A percentile compares a stretch with the other conserved stretches of the same genome.
Conservation (phyloP, 1,140 invertebrate species). For the Plectrocnemia conspersa region DNA sequence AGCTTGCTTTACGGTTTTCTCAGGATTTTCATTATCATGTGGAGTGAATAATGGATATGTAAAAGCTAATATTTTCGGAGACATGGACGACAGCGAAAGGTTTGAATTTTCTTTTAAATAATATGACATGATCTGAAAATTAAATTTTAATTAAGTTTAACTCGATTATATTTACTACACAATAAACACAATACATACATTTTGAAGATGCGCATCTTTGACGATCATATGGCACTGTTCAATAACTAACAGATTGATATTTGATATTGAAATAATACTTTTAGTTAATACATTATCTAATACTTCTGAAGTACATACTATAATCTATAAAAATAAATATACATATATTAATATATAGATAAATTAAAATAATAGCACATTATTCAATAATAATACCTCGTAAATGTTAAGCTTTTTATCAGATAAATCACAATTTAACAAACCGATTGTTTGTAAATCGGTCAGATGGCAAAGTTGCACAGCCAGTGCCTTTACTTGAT, state of each 20-base stretch:
- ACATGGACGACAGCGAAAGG: constrained; percentile 33
- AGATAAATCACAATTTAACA: constrained; percentile 7
- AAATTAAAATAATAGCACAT: constrained; percentile 41
- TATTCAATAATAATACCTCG: constrained; percentile 11
- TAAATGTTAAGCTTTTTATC: background rate
- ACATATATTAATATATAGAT: constrained; percentile 30
- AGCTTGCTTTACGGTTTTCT: background rate
- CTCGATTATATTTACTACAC: background rate
- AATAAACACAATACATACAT: constrained; percentile 38
- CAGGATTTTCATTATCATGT: constrained; percentile 5
- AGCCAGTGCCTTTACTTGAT: constrained; percentile 26
- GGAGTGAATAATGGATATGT: constrained; percentile 48
- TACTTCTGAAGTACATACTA: constrained; percentile 66
- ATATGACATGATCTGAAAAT: constrained; percentile 36
- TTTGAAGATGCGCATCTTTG: constrained; percentile 48
- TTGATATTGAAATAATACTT: constrained; percentile 44
- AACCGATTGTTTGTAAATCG: constrained; percentile 41
- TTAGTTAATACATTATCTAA: constrained; percentile 56
- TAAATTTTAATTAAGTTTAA: constrained; percentile 18
- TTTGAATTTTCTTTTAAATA: constrained; percentile 11
- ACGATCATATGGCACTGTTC: constrained; percentile 75
- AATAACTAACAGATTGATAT: constrained; percentile 72
- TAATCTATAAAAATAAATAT: constrained; percentile 49
- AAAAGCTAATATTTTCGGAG: constrained; percentile 65
- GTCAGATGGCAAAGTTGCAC: constrained; percentile 35